phyloP scores from a whole-genome alignment of 2,797 vertebrate species.

The Microchirus variegatus region DNA sequence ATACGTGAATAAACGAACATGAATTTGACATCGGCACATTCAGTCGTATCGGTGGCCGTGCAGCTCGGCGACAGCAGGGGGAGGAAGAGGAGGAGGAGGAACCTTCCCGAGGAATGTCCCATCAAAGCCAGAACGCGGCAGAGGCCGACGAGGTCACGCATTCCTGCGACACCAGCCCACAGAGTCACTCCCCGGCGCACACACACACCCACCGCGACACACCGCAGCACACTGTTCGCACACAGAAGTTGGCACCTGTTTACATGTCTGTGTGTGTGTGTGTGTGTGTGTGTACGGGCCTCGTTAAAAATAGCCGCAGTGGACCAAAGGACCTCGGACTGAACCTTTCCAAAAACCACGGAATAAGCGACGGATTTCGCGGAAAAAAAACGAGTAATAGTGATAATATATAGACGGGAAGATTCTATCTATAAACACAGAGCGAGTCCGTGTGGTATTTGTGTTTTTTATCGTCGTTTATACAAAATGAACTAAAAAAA shows the following conservation, averaged over 20 bases:
- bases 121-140: slow-evolving; percentile 89
- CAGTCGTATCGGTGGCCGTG: slow-evolving; percentile 12
- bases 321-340: slow-evolving; percentile 67
- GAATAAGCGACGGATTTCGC: slow-evolving; percentile 16
- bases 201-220: slow-evolving; percentile 64
- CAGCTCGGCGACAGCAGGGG: slow-evolving; percentile 50
- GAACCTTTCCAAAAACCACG: slow-evolving; percentile 50
- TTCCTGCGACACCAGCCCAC: slow-evolving; percentile 81
- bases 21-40: not conserved
- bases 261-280: slow-evolving; percentile 37
- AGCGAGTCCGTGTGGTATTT: no score
- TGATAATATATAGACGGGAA: not conserved
- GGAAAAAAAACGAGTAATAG: slow-evolving; percentile 13
- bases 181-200: slow-evolving; percentile 83
- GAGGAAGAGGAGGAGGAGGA: slow-evolving; percentile 38
- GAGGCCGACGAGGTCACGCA: slow-evolving; percentile 79
- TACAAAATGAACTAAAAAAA: not conserved
- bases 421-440: no score
- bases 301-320: slow-evolving; percentile 76
- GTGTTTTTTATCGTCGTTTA: not conserved
- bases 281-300: slow-evolving; percentile 56
- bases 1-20: no score
- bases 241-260: slow-evolving; percentile 70
- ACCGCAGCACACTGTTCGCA: slow-evolving; percentile 56
- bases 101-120: slow-evolving; percentile 88